Conservation (phyloP, 2,888 invertebrate genomes). For the Trichogramma evanescens region DNA sequence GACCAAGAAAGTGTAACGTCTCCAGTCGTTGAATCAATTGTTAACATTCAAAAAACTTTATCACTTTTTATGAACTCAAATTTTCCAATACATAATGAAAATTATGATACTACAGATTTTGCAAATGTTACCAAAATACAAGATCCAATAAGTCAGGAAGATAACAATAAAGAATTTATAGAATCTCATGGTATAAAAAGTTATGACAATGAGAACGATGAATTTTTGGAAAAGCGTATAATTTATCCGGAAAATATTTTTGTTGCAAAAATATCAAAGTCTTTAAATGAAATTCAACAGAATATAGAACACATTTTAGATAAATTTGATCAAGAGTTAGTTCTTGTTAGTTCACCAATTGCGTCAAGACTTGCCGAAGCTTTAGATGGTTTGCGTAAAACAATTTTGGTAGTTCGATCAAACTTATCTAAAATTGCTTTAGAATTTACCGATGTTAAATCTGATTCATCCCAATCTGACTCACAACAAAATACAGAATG, state of each 20-base stretch:
- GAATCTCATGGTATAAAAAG: neutral
- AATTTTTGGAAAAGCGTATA: conserved; percentile 14
- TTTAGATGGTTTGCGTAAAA: conserved; percentile 30
- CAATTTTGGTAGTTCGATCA: conserved; percentile 22
- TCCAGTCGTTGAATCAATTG: conserved; percentile 32
- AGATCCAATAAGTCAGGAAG: neutral
- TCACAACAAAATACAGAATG: conserved; percentile 16
- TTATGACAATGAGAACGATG: conserved; percentile 3
- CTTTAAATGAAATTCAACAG: conserved; percentile 29
- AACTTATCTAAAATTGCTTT: conserved; percentile 13
- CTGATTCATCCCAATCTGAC: conserved; percentile 18
- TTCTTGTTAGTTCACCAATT: conserved; percentile 23
- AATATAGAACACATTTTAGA: conserved; percentile 32
- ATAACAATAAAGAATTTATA: conserved; percentile 4
- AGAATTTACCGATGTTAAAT: conserved; percentile 11
- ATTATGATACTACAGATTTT: conserved; percentile 4
- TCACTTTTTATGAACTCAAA: conserved; percentile 1
- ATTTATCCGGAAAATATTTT: conserved; percentile 22
- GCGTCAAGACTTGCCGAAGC: conserved; percentile 29
- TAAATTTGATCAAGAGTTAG: conserved; percentile 33
- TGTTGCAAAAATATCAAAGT: conserved; percentile 19
- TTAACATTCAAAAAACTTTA: conserved; percentile 35
- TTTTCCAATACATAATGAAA: conserved; percentile 9
- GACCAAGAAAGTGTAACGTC: conserved; percentile 22
- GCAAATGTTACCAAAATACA: neutral